Evolutionary conservation across 2,888 invertebrate species (phyloP).

Genomic region (Lasioglossum pauxillum): DNA sequence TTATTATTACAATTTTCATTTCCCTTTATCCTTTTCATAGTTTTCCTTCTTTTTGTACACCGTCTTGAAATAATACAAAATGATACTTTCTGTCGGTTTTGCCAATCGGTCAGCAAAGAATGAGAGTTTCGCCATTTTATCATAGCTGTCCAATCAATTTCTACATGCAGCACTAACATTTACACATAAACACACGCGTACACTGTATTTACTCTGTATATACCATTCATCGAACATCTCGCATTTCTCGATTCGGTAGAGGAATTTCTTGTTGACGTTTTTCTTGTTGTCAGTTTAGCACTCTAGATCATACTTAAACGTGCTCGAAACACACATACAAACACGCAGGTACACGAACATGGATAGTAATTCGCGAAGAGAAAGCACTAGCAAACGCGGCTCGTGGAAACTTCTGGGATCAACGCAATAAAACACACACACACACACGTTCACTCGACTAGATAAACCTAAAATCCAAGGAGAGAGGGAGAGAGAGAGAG

Average conservation of each 20-base stretch:
- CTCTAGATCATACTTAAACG: slow-evolving; percentile 14
- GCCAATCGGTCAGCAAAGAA: slow-evolving; percentile 3
- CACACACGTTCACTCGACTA: slow-evolving; percentile 55
- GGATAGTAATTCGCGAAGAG: slow-evolving; percentile 39
- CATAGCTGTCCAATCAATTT: slow-evolving; percentile 26
- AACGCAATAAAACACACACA: slow-evolving; percentile 63
- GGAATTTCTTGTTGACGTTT: slow-evolving; percentile 21
- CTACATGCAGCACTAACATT: background rate
- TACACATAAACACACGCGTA: background rate
- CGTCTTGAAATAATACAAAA: background rate
- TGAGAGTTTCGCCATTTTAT: slow-evolving; percentile 14
- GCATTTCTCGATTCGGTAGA: slow-evolving; percentile 30
- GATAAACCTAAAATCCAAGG: slow-evolving; percentile 52
- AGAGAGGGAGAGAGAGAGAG: slow-evolving; percentile 44
- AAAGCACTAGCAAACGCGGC: slow-evolving; percentile 74
- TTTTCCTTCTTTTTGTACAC: background rate
- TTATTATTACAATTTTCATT: background rate
- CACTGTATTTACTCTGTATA: slow-evolving; percentile 29
- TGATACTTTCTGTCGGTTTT: background rate
- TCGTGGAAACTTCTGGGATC: slow-evolving; percentile 78
- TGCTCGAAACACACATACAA: background rate
- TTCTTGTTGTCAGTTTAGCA: slow-evolving; percentile 26
- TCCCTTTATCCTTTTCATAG: background rate
- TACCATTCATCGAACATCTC: slow-evolving; percentile 25
- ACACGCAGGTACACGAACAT: background rate